These are phyloP conservation scores for Neuroterus valhalla DNA, from an alignment of 1,140 invertebrate genomes.

Conservation along the genomic window DNA sequence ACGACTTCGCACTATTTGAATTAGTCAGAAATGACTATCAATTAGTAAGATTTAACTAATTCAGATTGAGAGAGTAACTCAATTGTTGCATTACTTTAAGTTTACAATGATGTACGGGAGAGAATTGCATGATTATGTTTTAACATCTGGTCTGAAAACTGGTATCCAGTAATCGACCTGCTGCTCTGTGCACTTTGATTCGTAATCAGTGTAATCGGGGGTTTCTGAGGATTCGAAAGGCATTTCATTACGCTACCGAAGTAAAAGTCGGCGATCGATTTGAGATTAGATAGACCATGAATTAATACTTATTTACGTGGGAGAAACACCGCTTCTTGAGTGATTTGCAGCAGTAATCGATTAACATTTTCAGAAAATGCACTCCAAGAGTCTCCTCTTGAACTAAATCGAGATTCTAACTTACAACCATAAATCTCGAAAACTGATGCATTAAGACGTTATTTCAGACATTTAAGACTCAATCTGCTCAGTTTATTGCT, in stretches of 20 bases:
- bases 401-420: neutral
- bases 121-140: slow-evolving; percentile 14
- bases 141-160: neutral
- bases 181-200: neutral
- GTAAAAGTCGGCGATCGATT: slow-evolving; percentile 29
- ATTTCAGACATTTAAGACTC: neutral
- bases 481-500: slow-evolving; percentile 9
- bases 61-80: too few relatives aligned
- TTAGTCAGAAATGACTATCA: too few relatives aligned
- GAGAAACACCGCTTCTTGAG: neutral
- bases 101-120: neutral
- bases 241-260: slow-evolving; percentile 30
- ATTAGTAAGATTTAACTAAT: too few relatives aligned
- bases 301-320: slow-evolving; percentile 29
- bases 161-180: slow-evolving; percentile 5
- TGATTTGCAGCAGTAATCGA: slow-evolving; percentile 29
- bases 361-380: slow-evolving; percentile 27
- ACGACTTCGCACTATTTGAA: too few relatives aligned
- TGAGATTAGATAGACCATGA: slow-evolving; percentile 23
- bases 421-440: slow-evolving; percentile 13
- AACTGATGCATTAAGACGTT: slow-evolving; percentile 13
- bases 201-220: slow-evolving; percentile 2
- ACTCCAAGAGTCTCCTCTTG: neutral
- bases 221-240: slow-evolving; percentile 22
- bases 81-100: neutral